phyloP scores from a whole-genome alignment of 2,113 vertebrate genomes.

The Ranitomeya imitator region DNA sequence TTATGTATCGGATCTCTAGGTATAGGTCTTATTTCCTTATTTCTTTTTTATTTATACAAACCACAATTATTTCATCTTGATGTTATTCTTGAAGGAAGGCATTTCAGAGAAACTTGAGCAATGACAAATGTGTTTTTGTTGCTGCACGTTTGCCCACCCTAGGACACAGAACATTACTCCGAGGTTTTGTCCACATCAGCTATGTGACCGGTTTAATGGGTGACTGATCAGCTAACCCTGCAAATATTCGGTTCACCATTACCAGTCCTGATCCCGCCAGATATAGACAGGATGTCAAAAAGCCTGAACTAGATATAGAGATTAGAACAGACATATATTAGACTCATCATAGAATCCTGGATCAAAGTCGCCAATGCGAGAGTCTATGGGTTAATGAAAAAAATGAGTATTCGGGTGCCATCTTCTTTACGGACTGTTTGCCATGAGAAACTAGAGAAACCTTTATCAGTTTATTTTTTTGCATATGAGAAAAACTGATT shows the following conservation, averaged over 20 bases:
- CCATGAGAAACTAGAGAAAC: too few species aligned
- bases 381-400: too few species aligned
- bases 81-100: background rate
- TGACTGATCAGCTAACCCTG: slow-evolving; percentile 28
- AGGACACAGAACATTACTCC: background rate
- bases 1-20: too few species aligned
- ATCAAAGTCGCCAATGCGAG: too few species aligned
- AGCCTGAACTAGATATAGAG: background rate
- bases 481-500: too few species aligned
- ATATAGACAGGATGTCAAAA: background rate
- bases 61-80: background rate
- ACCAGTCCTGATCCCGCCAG: background rate
- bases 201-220: background rate
- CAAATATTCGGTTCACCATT: background rate
- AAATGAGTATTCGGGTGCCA: too few species aligned
- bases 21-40: too few species aligned
- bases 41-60: too few species aligned
- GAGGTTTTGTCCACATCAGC: background rate
- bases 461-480: too few species aligned
- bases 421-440: too few species aligned
- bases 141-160: background rate
- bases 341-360: too few species aligned
- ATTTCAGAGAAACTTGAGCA: background rate
- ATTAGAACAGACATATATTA: background rate
- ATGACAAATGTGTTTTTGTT: slow-evolving; percentile 12